phyloP scores from a whole-genome alignment of 2,113 vertebrate species.

The Odobenus rosmarus region DNA sequence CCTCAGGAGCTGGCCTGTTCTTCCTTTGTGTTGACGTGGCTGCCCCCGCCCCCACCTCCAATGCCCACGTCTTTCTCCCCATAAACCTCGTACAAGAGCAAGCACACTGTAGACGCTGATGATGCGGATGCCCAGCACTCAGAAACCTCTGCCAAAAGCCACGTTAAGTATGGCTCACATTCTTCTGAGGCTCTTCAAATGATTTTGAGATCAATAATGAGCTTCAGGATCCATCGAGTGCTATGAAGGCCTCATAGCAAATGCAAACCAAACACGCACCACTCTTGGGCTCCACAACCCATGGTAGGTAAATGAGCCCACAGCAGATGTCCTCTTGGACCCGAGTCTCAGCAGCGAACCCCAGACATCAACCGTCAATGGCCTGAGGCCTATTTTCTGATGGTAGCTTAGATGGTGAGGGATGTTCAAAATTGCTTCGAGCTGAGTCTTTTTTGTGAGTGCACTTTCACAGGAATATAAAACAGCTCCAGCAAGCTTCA shows the following conservation, averaged over 20 bases:
- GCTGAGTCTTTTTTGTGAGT: not conserved
- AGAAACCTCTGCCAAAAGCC: not conserved
- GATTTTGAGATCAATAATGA: too few species aligned
- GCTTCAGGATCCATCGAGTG: not conserved
- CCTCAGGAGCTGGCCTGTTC: not conserved
- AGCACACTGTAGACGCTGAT: not conserved
- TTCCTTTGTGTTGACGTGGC: not conserved
- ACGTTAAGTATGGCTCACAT: not conserved
- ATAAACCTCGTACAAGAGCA: not conserved
- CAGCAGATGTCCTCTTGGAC: not conserved
- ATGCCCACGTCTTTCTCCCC: not conserved
- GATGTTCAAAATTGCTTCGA: not conserved
- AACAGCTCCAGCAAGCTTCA: not conserved
- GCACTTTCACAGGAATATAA: not conserved
- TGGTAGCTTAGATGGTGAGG: not conserved
- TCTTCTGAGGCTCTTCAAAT: not conserved
- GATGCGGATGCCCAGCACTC: not conserved
- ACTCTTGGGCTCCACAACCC: not conserved
- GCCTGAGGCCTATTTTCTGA: not conserved
- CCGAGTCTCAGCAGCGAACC: not conserved
- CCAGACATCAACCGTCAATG: not conserved
- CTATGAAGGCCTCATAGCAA: not conserved
- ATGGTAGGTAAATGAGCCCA: not conserved
- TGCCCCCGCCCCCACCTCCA: not conserved
- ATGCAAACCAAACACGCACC: not conserved